Evolutionary conservation across 2,113 vertebrate species (phyloP).

Genomic region (Tychaedon coryphoeus): DNA sequence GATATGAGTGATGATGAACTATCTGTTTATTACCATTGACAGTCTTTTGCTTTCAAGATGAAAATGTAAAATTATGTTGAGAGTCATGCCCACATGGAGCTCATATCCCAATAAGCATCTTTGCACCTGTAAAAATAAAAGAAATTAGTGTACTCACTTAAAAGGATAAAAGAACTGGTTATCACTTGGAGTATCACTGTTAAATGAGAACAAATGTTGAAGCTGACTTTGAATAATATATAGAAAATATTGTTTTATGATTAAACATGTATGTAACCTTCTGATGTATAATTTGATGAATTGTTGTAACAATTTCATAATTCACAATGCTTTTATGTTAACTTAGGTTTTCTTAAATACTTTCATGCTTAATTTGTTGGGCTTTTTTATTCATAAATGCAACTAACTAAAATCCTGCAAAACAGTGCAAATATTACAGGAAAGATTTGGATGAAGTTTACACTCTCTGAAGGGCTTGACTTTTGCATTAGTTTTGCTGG

Average conservation of each 20-base stretch:
- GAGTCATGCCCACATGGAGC: not conserved
- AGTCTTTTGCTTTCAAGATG: not conserved
- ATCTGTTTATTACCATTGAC: constrained; percentile 61
- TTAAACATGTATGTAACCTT: constrained; percentile 28
- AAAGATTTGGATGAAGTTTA: not conserved
- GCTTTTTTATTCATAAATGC: not conserved
- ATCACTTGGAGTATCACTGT: constrained; percentile 37
- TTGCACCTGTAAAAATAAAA: constrained; percentile 54
- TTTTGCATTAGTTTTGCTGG: not conserved
- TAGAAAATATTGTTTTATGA: constrained; percentile 51
- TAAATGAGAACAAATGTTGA: constrained; percentile 26
- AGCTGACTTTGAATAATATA: constrained; percentile 44
- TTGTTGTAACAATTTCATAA: constrained; percentile 33
- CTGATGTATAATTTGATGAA: constrained; percentile 48
- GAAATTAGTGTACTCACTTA: constrained; percentile 34
- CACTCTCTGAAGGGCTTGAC: not conserved
- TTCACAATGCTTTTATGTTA: constrained; percentile 32
- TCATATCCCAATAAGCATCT: constrained; percentile 10
- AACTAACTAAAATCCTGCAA: not conserved
- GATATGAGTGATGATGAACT: constrained; percentile 92
- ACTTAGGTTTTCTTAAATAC: constrained; percentile 32
- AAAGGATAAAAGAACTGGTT: constrained; percentile 31
- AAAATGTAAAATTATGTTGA: not conserved
- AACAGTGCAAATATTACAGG: not conserved
- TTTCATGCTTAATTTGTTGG: not conserved